phyloP scores from a whole-genome alignment of 2,797 vertebrate species.

The Nothura maculosa region DNA sequence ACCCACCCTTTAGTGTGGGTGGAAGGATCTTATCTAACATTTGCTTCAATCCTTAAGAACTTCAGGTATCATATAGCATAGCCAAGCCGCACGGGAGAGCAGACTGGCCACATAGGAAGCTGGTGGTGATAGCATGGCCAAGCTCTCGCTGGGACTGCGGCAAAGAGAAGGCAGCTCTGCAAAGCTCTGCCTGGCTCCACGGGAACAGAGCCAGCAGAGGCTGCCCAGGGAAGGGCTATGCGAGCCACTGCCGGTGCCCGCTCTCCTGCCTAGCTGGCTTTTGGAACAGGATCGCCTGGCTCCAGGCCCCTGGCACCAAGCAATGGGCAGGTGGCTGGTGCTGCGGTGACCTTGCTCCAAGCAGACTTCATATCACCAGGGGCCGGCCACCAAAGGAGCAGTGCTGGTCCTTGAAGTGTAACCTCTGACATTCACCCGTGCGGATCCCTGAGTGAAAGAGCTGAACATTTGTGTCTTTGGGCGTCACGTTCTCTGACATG shows the following conservation, averaged over 20 bases:
- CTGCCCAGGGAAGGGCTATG: background rate
- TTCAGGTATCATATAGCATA: rapidly evolving
- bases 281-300: slow-evolving; percentile 44
- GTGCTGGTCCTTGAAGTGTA: slow-evolving; percentile 33
- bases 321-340: slow-evolving; percentile 56
- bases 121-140: background rate
- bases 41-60: slow-evolving; percentile 13
- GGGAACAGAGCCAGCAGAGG: rapidly evolving
- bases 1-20: background rate
- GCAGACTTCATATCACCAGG: slow-evolving; percentile 69
- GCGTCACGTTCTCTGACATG: rapidly evolving
- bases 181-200: background rate
- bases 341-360: slow-evolving; percentile 75
- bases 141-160: background rate
- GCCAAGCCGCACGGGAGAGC: background rate
- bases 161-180: background rate
- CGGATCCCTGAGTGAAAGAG: background rate
- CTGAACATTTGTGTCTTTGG: background rate
- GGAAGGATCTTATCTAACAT: background rate
- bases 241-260: background rate
- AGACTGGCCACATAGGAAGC: background rate
- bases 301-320: slow-evolving; percentile 39
- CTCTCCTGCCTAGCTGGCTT: background rate
- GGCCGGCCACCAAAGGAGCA: background rate
- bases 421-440: slow-evolving; percentile 24